Percentiles rank a stretch among this genome's conserved stretches.
These are phyloP conservation scores for Leptopilina myrica DNA, from an alignment of 2,888 invertebrate genomes.

Conservation along the genomic window DNA sequence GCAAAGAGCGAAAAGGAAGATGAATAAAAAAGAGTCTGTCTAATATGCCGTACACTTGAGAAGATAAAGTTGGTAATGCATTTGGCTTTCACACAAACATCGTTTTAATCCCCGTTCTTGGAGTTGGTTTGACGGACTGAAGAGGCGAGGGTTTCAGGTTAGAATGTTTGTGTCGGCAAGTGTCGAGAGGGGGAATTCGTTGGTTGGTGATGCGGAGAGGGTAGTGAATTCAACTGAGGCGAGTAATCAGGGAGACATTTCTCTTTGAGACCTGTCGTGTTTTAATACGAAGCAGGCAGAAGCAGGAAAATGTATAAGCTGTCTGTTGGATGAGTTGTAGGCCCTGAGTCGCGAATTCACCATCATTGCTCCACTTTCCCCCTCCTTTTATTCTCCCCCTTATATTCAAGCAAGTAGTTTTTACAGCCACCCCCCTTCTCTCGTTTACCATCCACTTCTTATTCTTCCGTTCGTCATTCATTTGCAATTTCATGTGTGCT, in stretches of 20 bases:
- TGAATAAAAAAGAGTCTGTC: constrained; percentile 74
- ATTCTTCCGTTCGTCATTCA: constrained; percentile 58
- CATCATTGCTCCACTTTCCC: constrained; percentile 42
- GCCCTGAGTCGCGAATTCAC: constrained; percentile 38
- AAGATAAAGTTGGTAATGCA: constrained; percentile 76
- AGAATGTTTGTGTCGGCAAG: constrained; percentile 30
- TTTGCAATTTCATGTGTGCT: constrained; percentile 62
- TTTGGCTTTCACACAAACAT: constrained; percentile 77
- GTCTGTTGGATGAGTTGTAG: constrained; percentile 64
- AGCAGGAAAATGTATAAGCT: constrained; percentile 68
- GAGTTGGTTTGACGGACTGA: constrained; percentile 54
- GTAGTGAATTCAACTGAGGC: constrained; percentile 73
- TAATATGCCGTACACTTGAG: constrained; percentile 73
- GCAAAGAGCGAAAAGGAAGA: too few relatives aligned
- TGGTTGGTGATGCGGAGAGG: constrained; percentile 52
- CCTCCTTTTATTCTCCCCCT: neutral
- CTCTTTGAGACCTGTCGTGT: constrained; percentile 73
- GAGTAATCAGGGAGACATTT: constrained; percentile 77
- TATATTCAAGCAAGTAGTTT: too few relatives aligned
- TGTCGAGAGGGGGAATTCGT: constrained; percentile 57
- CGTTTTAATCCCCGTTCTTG: constrained; percentile 74
- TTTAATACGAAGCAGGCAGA: constrained; percentile 67
- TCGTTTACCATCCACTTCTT: constrained; percentile 17
- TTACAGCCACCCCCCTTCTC: constrained; percentile 43
- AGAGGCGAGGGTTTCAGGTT: constrained; percentile 57